These are phyloP conservation scores for Globodera ellingtonae DNA, from an alignment of 1,140 invertebrate species.

Conservation along the genomic window DNA sequence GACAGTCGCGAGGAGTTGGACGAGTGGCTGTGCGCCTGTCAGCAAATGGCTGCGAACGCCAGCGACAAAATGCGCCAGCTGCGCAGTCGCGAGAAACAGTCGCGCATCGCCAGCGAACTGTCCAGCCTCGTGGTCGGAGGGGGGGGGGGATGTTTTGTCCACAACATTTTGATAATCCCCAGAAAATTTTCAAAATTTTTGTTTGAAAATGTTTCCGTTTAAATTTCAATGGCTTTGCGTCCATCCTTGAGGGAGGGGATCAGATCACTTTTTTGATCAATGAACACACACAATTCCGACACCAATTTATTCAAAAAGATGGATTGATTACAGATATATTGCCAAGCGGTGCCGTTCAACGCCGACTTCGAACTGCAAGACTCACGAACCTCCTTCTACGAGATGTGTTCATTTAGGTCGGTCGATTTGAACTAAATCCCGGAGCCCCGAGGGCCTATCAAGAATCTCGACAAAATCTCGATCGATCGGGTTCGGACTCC, in stretches of 20 bases:
- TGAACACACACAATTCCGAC: too few species aligned
- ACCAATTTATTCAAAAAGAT: too few species aligned
- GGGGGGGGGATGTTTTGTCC: too few species aligned
- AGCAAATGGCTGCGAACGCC: slow-evolving; percentile 42
- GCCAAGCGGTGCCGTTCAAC: slow-evolving; percentile 63
- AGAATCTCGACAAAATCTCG: too few species aligned
- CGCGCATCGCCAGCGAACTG: slow-evolving; percentile 59
- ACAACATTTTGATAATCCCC: too few species aligned
- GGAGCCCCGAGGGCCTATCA: too few species aligned
- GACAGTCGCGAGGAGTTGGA: slow-evolving; percentile 52
- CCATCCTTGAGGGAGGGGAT: too few species aligned
- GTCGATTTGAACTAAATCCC: not conserved
- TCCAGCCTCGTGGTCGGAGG: slow-evolving; percentile 59
- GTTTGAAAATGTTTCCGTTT: slow-evolving; percentile 21
- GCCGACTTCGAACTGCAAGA: slow-evolving; percentile 55
- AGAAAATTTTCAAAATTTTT: not conserved
- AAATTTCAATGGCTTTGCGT: not conserved
- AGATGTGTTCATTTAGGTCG: slow-evolving; percentile 62
- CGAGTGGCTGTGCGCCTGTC: slow-evolving; percentile 55
- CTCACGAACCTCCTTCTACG: slow-evolving; percentile 53
- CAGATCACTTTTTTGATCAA: too few species aligned
- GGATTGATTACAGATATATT: slow-evolving; percentile 31
- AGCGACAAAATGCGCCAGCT: slow-evolving; percentile 56
- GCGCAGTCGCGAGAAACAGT: slow-evolving; percentile 57
- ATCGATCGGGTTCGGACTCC: too few species aligned